Evolutionary conservation across 2,888 invertebrate genomes (phyloP).

Genomic region (Mycalesis mineus): DNA sequence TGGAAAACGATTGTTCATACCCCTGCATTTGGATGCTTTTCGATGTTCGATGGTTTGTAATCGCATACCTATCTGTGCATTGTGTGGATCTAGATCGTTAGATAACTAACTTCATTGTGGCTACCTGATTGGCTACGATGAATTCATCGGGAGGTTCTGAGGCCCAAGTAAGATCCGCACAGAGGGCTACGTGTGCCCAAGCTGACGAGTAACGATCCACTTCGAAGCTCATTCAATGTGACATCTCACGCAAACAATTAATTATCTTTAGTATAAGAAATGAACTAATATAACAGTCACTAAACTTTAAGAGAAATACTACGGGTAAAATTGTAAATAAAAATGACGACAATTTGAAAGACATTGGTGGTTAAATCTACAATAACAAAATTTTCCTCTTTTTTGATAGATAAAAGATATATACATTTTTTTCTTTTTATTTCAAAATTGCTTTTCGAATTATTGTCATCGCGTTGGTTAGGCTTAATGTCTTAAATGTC

Average conservation of each 20-base stretch:
- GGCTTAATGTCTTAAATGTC: slow-evolving; percentile 22
- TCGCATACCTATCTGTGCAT: too few species aligned
- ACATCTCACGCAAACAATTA: slow-evolving; percentile 69
- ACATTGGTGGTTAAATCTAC: slow-evolving; percentile 73
- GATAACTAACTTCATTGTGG: neutral
- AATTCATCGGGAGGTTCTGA: slow-evolving; percentile 71
- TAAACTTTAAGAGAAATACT: slow-evolving; percentile 67
- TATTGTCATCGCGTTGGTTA: slow-evolving; percentile 68
- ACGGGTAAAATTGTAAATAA: slow-evolving; percentile 71
- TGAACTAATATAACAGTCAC: slow-evolving; percentile 66
- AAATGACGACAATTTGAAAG: slow-evolving; percentile 75
- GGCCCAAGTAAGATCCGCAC: slow-evolving; percentile 75
- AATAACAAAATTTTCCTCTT: slow-evolving; percentile 74
- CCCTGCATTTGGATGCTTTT: too few species aligned
- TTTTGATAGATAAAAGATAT: slow-evolving; percentile 71
- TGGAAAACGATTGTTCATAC: too few species aligned
- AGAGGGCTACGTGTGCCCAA: slow-evolving; percentile 75
- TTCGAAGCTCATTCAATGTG: slow-evolving; percentile 77
- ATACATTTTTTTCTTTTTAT: slow-evolving; percentile 58
- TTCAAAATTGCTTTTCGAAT: slow-evolving; percentile 72
- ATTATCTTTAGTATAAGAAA: slow-evolving; percentile 65
- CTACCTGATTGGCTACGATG: slow-evolving; percentile 72
- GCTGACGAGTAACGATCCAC: slow-evolving; percentile 70
- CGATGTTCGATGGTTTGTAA: too few species aligned
- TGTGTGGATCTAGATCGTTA: too few species aligned